A percentile compares a stretch with the other conserved stretches of the same genome.
Evolutionary conservation across 2,113 vertebrate genomes (phyloP).

Genomic region (Spermophilus dauricus): DNA sequence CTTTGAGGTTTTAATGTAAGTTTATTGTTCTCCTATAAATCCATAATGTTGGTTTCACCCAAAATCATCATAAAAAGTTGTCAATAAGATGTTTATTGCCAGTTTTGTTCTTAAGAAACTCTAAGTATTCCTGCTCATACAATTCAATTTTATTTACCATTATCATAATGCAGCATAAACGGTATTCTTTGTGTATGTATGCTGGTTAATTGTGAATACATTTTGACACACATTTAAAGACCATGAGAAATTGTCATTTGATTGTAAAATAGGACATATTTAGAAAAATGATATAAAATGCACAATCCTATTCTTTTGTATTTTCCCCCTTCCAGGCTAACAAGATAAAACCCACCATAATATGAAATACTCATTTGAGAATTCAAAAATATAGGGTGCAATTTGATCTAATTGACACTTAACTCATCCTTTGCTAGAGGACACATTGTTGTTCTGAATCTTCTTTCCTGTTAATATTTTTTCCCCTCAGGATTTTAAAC

Average conservation of each 20-base stretch:
- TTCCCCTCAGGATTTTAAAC: slow-evolving; percentile 66
- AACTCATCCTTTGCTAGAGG: not conserved
- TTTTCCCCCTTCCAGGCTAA: not conserved
- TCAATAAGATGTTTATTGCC: not conserved
- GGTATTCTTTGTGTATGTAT: not conserved
- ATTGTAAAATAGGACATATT: not conserved
- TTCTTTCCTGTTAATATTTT: not conserved
- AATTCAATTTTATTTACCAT: not conserved
- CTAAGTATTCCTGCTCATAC: not conserved
- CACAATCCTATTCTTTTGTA: not conserved
- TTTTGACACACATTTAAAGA: slow-evolving; percentile 1
- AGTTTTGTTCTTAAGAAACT: not conserved
- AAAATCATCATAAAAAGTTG: not conserved
- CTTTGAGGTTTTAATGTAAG: not conserved
- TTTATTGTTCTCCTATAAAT: not conserved
- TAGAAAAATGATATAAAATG: slow-evolving; percentile 17
- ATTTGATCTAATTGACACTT: not conserved
- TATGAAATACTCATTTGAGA: not conserved
- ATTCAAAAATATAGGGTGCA: slow-evolving; percentile 13
- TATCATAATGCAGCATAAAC: not conserved
- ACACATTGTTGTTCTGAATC: not conserved
- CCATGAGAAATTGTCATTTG: not conserved
- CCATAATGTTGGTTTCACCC: not conserved
- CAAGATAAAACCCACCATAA: not conserved
- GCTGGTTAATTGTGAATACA: not conserved